Conservation (phyloP, 1,140 invertebrate genomes). For the Drosophila kurseongensis region DNA sequence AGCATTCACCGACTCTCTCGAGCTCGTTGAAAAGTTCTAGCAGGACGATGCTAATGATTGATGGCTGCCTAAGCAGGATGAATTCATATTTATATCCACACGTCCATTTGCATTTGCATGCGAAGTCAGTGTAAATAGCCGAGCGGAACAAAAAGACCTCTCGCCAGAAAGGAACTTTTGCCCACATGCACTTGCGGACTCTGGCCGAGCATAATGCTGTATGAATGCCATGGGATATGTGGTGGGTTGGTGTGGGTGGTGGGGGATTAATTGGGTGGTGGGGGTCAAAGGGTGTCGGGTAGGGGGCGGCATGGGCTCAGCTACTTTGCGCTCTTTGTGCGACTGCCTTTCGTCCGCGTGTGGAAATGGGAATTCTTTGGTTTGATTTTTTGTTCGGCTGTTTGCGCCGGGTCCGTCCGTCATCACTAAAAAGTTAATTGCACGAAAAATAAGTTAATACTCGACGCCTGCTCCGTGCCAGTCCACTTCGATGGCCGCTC, state of each 20-base stretch:
- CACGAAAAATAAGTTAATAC: conserved; percentile 83
- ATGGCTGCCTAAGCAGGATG: conserved; percentile 61
- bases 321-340: conserved; percentile 69
- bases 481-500: conserved; percentile 60
- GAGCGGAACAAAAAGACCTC: conserved; percentile 51
- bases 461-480: conserved; percentile 43
- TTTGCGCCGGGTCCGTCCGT: conserved; percentile 54
- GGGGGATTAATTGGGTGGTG: background rate
- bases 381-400: conserved; percentile 76
- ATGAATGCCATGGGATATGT: conserved; percentile 51
- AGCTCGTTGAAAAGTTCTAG: conserved; percentile 35
- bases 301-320: conserved; percentile 21
- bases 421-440: conserved; percentile 81
- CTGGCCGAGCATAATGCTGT: conserved; percentile 62
- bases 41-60: conserved; percentile 57
- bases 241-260: background rate
- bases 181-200: conserved; percentile 69
- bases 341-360: conserved; percentile 18
- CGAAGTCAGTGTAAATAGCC: conserved; percentile 35
- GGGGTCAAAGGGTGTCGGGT: background rate
- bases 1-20: background rate
- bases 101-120: conserved; percentile 27
- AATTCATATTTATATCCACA: conserved; percentile 50
- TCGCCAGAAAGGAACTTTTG: conserved; percentile 69
- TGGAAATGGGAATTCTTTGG: conserved; percentile 79